Base-by-base conservation (phyloP, 1,140 invertebrate species). In the Tribolium madens region DNA sequence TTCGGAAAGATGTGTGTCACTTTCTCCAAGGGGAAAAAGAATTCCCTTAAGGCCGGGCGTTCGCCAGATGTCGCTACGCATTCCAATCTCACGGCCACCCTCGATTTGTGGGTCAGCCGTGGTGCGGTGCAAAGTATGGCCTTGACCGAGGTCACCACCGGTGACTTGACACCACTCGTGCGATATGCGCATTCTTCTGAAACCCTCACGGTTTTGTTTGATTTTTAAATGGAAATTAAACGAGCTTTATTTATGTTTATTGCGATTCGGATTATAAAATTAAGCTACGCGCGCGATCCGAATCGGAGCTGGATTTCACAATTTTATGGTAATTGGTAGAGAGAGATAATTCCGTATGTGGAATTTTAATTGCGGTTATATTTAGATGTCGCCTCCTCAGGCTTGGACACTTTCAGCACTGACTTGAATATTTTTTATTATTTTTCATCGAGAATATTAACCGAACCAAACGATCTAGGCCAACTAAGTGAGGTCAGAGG, bases 91-190 rank as follows among this genome's bases (percentile, higher is more conserved):
- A 42, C 52, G 14, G 10, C 52, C 17, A 57, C 52, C 52, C 52
- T 21, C 15, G 17, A n/a, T 57, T 57, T 57, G 17, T 57, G 17
- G 52, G 52, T 57, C 52, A 57, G 17, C 10, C 52, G 52, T 57
- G 52, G 52, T 57, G 52, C 52, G 52, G 52, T 21, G 17, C 52
- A 57, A 17, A 17, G 52, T 18, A 26, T 71, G 68, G 68, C 68
- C 68, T 71, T 71, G 68, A 71, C 68, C 68, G 68, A 71, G 68
- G 68, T 71, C 68, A 71, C 42, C 64, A 69, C 14, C 68, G 47
- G 68, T 46, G 68, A 71, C 47, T 71, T 47, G 68, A 71, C 68
- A 71, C 68, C 68, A 71, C 68, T 71, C 68, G 68, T 47, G 68
- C 68, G 12, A 42, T 42, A 42, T 42, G 36, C 36, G 17, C 17